These are phyloP conservation scores for Taenioides sp. DNA, from an alignment of 2,797 vertebrate genomes.

Conservation along the genomic window DNA sequence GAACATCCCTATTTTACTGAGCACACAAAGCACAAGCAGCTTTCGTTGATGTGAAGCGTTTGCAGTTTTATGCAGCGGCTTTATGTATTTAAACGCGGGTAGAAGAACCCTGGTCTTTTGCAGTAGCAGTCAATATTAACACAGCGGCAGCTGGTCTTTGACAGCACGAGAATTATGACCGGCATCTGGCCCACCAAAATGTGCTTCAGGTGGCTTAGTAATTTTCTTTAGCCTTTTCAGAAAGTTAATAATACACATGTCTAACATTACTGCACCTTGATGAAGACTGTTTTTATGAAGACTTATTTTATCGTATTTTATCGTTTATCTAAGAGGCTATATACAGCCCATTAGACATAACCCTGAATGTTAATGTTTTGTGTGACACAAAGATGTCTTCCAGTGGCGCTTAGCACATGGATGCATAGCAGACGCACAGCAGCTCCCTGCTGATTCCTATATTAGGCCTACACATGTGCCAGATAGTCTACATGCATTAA, in stretches of 20 bases:
- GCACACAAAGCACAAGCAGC: conserved; percentile 29
- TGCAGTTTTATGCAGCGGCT: conserved; percentile 37
- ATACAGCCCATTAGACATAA: neutral
- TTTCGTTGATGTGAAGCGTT: conserved; percentile 56
- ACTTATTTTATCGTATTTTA: neutral
- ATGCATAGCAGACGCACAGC: neutral
- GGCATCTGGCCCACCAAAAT: conserved; percentile 26
- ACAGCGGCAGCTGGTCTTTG: conserved; percentile 9
- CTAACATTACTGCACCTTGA: neutral
- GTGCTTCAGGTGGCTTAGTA: conserved; percentile 9
- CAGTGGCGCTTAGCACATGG: neutral
- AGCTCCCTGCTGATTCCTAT: neutral
- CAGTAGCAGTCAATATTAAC: conserved; percentile 42
- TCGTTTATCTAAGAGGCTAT: neutral
- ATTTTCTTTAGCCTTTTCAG: neutral
- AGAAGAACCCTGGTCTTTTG: conserved; percentile 18
- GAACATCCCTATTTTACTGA: conserved; percentile 38
- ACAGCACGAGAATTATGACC: conserved; percentile 28
- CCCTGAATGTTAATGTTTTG: conserved; percentile 7
- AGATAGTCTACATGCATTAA: neutral
- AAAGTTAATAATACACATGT: neutral
- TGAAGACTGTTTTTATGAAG: neutral
- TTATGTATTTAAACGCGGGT: conserved; percentile 18
- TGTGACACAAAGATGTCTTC: conserved; percentile 18
- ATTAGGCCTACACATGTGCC: neutral